A percentile compares a stretch with the other conserved stretches of the same genome.
Evolutionary conservation across 1,140 invertebrate genomes (phyloP).

Genomic region (Drosophila tsacasi): DNA sequence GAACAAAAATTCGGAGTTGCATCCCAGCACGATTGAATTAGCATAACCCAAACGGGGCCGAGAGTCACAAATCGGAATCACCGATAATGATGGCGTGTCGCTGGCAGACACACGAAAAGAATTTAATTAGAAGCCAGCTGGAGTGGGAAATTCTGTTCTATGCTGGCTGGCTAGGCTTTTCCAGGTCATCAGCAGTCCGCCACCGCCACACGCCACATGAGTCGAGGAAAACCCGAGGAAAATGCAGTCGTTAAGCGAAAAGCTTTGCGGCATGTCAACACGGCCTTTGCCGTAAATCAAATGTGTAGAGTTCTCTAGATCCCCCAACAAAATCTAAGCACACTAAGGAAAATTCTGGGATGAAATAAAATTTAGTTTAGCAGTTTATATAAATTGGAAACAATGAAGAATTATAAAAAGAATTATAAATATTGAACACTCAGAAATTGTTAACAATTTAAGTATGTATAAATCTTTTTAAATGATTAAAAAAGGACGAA

Average conservation of each 20-base stretch:
- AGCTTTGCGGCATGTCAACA: constrained; percentile 75
- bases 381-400: background rate
- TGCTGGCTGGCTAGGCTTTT: constrained; percentile 44
- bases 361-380: too few relatives aligned
- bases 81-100: constrained; percentile 65
- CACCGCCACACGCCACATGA: constrained; percentile 46
- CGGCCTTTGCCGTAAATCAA: constrained; percentile 79
- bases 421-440: background rate
- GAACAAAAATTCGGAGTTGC: constrained; percentile 4
- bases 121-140: constrained; percentile 65
- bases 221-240: constrained; percentile 19
- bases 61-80: constrained; percentile 28
- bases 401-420: too few relatives aligned
- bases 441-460: background rate
- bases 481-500: background rate
- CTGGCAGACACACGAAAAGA: constrained; percentile 45
- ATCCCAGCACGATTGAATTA: constrained; percentile 57
- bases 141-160: constrained; percentile 11
- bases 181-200: constrained; percentile 49
- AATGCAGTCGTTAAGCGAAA: constrained; percentile 68
- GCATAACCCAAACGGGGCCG: constrained; percentile 52
- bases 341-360: background rate
- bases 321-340: background rate
- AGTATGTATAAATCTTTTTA: background rate
- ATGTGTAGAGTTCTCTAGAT: constrained; percentile 42